phyloP scores from a whole-genome alignment of 2,797 vertebrate genomes.

The Sebastes taczanowskii region DNA sequence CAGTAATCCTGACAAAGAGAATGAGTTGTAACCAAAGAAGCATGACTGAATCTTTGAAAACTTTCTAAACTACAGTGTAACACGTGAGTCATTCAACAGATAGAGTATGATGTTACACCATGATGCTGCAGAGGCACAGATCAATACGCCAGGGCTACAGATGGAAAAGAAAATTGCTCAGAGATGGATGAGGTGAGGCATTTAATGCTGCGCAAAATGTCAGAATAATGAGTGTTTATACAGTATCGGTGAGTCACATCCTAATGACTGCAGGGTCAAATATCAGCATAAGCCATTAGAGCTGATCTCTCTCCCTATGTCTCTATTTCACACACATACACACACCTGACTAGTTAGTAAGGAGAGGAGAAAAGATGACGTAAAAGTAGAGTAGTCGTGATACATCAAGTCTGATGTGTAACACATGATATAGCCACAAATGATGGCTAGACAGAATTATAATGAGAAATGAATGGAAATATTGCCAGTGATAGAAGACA shows the following conservation, averaged over 20 bases:
- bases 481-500: neutral
- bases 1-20: neutral
- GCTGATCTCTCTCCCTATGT: neutral
- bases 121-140: conserved; percentile 25
- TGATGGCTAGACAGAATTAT: neutral
- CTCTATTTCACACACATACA: conserved; percentile 1
- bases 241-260: conserved; percentile 35
- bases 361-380: neutral
- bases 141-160: conserved; percentile 31
- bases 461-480: neutral
- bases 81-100: conserved; percentile 6
- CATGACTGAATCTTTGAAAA: neutral
- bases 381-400: neutral
- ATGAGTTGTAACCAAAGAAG: neutral
- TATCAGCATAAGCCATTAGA: conserved; percentile 30
- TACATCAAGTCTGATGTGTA: neutral
- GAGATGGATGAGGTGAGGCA: conserved; percentile 15
- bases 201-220: conserved; percentile 22
- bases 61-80: neutral
- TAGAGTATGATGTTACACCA: conserved; percentile 25
- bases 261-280: conserved; percentile 34
- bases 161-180: conserved; percentile 12
- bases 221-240: conserved; percentile 27
- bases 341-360: neutral
- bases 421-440: neutral